Percentiles rank a stretch among this genome's conserved stretches.
phyloP scores from a whole-genome alignment of 2,888 invertebrate genomes.

The Lysandra coridon region DNA sequence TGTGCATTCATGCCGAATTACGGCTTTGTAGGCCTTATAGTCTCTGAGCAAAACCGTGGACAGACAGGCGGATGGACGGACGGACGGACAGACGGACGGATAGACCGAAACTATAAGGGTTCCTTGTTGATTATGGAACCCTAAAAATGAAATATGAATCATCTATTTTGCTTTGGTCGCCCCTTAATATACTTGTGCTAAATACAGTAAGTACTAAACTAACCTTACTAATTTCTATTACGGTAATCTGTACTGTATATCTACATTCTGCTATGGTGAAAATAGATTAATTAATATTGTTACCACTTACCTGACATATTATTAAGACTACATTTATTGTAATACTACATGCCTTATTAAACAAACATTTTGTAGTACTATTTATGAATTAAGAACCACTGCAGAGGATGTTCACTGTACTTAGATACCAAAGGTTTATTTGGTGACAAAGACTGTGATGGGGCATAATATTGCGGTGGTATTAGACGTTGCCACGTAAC shows the following conservation, averaged over 20 bases:
- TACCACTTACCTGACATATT: conserved; percentile 38
- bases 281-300: background rate
- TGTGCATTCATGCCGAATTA: too few species aligned
- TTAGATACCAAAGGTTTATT: background rate
- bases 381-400: background rate
- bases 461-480: conserved; percentile 10
- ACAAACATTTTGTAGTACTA: background rate
- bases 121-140: too few species aligned
- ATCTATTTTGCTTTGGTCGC: too few species aligned
- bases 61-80: too few species aligned
- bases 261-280: background rate
- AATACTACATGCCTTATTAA: background rate
- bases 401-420: background rate
- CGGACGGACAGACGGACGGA: too few species aligned
- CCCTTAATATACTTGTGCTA: too few species aligned
- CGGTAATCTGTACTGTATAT: background rate
- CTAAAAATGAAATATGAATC: too few species aligned
- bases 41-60: too few species aligned
- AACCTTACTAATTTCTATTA: too few species aligned
- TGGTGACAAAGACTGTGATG: conserved; percentile 12
- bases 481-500: conserved; percentile 64
- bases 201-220: too few species aligned
- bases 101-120: too few species aligned
- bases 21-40: too few species aligned
- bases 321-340: background rate